Evolutionary conservation across 2,888 invertebrate genomes (phyloP), one percentile per base, ranked within the genome.

Genomic region (Netelia fuscicornis): DNA sequence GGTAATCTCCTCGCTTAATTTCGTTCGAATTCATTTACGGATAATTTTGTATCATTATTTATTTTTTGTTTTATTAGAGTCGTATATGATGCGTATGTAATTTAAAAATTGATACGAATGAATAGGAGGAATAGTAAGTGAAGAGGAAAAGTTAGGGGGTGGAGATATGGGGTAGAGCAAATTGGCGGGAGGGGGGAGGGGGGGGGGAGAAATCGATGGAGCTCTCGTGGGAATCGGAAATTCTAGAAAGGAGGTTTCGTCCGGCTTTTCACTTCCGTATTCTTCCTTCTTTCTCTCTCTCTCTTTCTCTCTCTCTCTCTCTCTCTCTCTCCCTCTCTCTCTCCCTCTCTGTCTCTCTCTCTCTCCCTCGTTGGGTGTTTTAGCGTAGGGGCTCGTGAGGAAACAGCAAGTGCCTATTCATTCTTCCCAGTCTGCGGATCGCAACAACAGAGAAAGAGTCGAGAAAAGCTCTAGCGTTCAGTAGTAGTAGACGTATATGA

Each of bases 251-350:
- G 58, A 67, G 76, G 81, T 80, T 79, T 84, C 82, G 71, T 86
- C 72, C 82, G 83, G 81, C 48, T 84, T 84, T 86, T 87, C 78
- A 80, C 77, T 80, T 78, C 75, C 74, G 71, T 83, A 78, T 84
- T 86, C 81, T 77, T 37, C 37, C 37, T 5, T 72, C 56, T 75
- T 54, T 23, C 58, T 68, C 54, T 42, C 56, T 25, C 37, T 37
- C 52, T 3, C 17, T 58, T 2, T 30, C 80, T 80, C 81, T 77
- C 52, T 67, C 56, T 74, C 62, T 30, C 56, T 67, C 58, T 42
- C 58, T 25, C 20, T 37, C 60, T 54, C 17, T 2, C 10, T 54
- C 1, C n/a, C 17, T 54, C 37, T 37, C 37, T 37, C 37, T 37
- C 5, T 9, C 2, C 9, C 10, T 58, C 20, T 77, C 42, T 72